Evolutionary conservation across 2,113 vertebrate genomes (phyloP), one percentile per base, ranked within the genome.

Genomic region (Carassius gibelio): DNA sequence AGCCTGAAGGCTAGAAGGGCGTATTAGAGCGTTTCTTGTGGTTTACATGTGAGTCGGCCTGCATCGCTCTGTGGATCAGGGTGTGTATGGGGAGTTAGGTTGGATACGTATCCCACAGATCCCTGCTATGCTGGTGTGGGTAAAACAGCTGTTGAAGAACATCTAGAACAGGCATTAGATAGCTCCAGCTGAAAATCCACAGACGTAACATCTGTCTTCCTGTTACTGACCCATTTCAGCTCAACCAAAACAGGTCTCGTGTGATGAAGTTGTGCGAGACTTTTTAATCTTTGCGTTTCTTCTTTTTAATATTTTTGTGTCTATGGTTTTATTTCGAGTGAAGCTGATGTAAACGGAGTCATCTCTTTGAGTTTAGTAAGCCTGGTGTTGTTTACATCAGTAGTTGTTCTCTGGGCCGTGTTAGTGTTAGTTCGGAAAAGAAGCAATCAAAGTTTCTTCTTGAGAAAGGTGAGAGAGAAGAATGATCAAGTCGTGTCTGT

Each of bases 21-120:
- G 34, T 36, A 38, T 3, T 62, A 2, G 10, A 48, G 77, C 0
- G 59, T 48, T 66, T 80, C 59, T 48, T 48, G 38, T 80, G 78
- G 78, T 80, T 80, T 30, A 48, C 59, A 1, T 48, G 77, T 0
- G 57, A 64, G 77, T 26, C 34, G 19, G 11, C 19, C 55, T 23
- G 30, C 75, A n/a, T 57, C 17, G 17, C 50, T 55, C 52, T 78
- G 55, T 78, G 2, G 76, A 79, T 79, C 78, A 64, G 78, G 77
- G 77, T 80, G 77, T 64, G 77, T 23, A 62, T 64, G 36, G 64
- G 77, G n/a, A 48, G 26, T 64, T 64, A 80, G 78, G 59, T 10
- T 30, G 59, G n/a, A 38, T 2, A 1, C 3, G 21, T 78, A 61
- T 79, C 55, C 76, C 76, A 61, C 55, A 61, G 26, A 61, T 80